Percentiles rank a stretch among this genome's conserved stretches.
These are phyloP conservation scores for Torymus texanus DNA, from an alignment of 2,888 invertebrate species.

Conservation along the genomic window DNA sequence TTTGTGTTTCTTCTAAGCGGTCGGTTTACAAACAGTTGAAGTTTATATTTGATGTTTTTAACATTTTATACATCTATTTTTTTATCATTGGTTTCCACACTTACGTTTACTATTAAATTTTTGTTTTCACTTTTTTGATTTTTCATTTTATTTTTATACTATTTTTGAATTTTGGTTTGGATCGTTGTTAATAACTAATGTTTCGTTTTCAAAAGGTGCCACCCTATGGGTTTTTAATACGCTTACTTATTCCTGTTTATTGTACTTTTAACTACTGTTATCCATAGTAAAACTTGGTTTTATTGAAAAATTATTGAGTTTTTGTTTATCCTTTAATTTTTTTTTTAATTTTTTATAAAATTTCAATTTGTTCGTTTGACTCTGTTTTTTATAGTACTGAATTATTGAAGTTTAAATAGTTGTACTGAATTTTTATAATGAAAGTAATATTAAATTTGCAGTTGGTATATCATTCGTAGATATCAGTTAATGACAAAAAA, in stretches of 20 bases:
- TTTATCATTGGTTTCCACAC: too few species aligned
- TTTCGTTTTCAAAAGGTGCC: conserved; percentile 47
- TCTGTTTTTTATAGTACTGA: conserved; percentile 22
- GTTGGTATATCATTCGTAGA: conserved; percentile 55
- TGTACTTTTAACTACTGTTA: conserved; percentile 35
- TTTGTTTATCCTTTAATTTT: conserved; percentile 24
- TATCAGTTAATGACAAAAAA: background rate
- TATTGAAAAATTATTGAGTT: conserved; percentile 33
- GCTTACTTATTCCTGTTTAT: conserved; percentile 43
- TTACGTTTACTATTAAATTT: too few species aligned
- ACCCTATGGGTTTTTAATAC: conserved; percentile 43
- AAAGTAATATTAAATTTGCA: conserved; percentile 54
- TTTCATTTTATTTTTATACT: conserved; percentile 8
- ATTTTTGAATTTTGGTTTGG: conserved; percentile 24
- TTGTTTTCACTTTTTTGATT: background rate
- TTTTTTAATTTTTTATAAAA: too few species aligned
- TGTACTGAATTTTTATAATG: conserved; percentile 43
- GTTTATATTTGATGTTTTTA: conserved; percentile 38
- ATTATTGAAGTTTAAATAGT: conserved; percentile 59
- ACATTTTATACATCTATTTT: too few species aligned
- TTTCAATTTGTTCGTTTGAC: too few species aligned
- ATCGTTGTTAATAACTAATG: conserved; percentile 19
- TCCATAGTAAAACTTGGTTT: conserved; percentile 20
- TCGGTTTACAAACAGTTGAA: conserved; percentile 38
- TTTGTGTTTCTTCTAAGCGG: conserved; percentile 27